phyloP scores from a whole-genome alignment of 2,888 invertebrate species.

The Orgyia antiqua region DNA sequence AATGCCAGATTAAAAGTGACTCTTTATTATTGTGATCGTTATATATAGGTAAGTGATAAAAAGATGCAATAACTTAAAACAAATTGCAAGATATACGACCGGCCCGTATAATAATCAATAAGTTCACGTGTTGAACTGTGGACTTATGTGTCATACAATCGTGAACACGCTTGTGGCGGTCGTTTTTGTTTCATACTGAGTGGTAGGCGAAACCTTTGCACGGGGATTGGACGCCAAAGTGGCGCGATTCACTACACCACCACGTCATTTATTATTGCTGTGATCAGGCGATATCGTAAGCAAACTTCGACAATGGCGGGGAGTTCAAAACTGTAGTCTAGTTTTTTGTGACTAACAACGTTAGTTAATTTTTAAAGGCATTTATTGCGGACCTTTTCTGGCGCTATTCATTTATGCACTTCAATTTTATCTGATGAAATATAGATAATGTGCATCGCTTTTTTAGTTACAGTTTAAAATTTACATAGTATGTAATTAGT shows the following conservation, averaged over 20 bases:
- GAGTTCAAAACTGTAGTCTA: conserved; percentile 18
- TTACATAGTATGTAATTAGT: too few species aligned
- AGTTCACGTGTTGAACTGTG: conserved; percentile 49
- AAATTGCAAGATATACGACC: conserved; percentile 20
- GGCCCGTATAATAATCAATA: conserved; percentile 22
- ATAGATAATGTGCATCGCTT: too few species aligned
- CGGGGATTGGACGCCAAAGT: conserved; percentile 59
- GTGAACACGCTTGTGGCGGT: conserved; percentile 14
- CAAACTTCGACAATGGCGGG: conserved; percentile 14
- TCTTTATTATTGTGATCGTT: too few species aligned
- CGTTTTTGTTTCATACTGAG: conserved; percentile 25
- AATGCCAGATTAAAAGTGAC: too few species aligned
- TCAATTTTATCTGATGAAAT: too few species aligned
- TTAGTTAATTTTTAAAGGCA: too few species aligned
- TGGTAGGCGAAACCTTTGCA: conserved; percentile 28
- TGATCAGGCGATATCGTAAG: conserved; percentile 30
- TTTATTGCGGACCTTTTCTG: too few species aligned
- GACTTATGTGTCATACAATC: conserved; percentile 18
- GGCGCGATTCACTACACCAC: conserved; percentile 58
- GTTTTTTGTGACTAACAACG: too few species aligned
- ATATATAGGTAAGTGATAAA: too few species aligned
- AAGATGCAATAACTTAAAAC: conserved; percentile 10
- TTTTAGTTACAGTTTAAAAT: too few species aligned
- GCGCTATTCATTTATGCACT: too few species aligned
- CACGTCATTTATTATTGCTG: conserved; percentile 50